Evolutionary conservation across 2,113 vertebrate genomes (phyloP), one percentile per base, ranked within the genome.

Genomic region (Pao palembangensis): DNA sequence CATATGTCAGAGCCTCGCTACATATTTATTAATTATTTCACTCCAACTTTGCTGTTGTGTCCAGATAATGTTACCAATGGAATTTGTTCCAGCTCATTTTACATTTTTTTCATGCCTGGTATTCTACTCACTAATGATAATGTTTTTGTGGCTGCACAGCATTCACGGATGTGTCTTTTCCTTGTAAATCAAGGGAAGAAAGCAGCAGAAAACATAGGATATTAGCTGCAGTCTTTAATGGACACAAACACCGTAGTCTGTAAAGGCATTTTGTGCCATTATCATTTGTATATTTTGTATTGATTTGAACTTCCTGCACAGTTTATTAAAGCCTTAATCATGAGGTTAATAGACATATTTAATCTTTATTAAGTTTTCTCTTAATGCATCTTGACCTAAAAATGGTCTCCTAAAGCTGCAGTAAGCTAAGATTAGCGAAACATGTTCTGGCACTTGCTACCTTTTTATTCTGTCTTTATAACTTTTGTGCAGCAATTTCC

Each of bases 1-100:
- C 51, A 72, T 60, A 41, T 64, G 67, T 50, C 73, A 53, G 53
- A 58, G 47, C 20, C 38, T 42, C 0, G 65, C 63, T 71, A 62
- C 61, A 61, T 67, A 44, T 78, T 71, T 83, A 70, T 78, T 77
- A 56, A 61, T 81, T 18, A 55, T 53, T 60, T 72, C 14, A 47
- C 16, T 55, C 57, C 3, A 18, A 62, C 47, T 64, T 61, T 55
- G 48, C 38, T 46, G 66, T 77, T 82, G 17, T 69, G 69, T 73
- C 64, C 71, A 61, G 67, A 54, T 46, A 44, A 38, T 23, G 54
- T 11, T 49, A 16, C 19, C 28, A 42, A 44, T 65, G 62, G 50
- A 71, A 56, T 18, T 1, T 56, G 62, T 53, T 71, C 47, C 31
- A 58, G 34, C 49, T 71, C 31, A 58, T 66, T 28, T 28, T 28